A percentile compares a stretch with the other conserved stretches of the same genome.
Evolutionary conservation across 2,113 vertebrate species (phyloP).

Genomic region (Lophura nycthemera): DNA sequence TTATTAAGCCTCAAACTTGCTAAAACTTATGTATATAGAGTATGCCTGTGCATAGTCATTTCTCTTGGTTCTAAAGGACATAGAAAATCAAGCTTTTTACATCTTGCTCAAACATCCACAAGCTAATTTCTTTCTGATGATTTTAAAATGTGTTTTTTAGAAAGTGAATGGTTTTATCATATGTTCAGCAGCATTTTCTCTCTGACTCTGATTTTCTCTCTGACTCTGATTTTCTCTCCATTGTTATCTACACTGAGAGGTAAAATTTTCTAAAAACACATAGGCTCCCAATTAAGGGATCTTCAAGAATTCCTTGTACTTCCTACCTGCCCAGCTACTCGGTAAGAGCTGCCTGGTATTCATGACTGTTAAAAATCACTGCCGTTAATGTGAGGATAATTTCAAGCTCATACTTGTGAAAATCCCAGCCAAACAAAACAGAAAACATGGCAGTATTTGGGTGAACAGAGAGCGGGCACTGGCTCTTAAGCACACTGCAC

Average conservation of each 20-base stretch:
- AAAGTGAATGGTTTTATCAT: background rate
- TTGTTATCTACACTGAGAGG: background rate
- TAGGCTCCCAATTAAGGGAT: background rate
- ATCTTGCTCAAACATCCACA: background rate
- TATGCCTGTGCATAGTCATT: background rate
- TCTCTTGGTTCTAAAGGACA: background rate
- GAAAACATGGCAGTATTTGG: background rate
- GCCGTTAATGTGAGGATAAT: background rate
- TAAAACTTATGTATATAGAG: background rate
- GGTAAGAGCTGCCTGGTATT: background rate
- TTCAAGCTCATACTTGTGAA: conserved; percentile 19
- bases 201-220: background rate
- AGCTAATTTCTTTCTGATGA: fast-evolving
- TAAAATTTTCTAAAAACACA: background rate
- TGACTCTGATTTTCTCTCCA: background rate
- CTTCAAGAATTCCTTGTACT: background rate
- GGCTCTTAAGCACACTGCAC: background rate
- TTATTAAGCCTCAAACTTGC: background rate
- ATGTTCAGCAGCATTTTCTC: background rate
- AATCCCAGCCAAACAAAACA: background rate
- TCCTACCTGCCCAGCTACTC: background rate
- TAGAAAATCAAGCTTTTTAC: background rate
- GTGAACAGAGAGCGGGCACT: background rate
- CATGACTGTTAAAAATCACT: background rate
- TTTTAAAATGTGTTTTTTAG: background rate